Evolutionary conservation across 2,113 vertebrate species (phyloP).

Genomic region (Fulmarus glacialis): DNA sequence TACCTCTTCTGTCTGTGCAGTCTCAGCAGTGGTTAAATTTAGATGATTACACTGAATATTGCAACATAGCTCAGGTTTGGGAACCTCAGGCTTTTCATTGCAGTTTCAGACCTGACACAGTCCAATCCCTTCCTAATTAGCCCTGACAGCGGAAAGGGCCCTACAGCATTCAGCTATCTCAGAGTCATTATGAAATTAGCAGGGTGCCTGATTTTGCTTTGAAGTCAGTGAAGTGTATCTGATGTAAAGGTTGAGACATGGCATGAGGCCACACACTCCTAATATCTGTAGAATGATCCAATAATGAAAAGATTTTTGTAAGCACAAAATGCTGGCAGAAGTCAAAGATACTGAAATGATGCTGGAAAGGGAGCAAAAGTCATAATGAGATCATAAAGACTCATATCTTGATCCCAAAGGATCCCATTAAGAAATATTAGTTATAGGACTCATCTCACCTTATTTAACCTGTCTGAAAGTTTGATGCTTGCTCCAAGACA

Average conservation of each 20-base stretch:
- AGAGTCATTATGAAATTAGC: slow-evolving; percentile 33
- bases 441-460: background rate
- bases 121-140: slow-evolving; percentile 17
- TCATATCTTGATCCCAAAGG: background rate
- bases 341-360: background rate
- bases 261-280: background rate
- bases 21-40: background rate
- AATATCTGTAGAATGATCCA: background rate
- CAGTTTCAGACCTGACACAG: background rate
- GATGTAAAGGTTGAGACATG: background rate
- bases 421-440: background rate
- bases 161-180: background rate
- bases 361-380: background rate
- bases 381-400: background rate
- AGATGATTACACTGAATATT: background rate
- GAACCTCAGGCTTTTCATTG: background rate
- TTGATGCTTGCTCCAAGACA: background rate
- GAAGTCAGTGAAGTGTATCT: background rate
- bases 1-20: background rate
- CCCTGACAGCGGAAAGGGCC: slow-evolving; percentile 12
- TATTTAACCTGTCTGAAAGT: background rate
- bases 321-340: background rate
- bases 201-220: slow-evolving; percentile 6
- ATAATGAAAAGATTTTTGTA: background rate
- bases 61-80: background rate